Evolutionary conservation across 2,888 invertebrate genomes (phyloP), one percentile per base, ranked within the genome.

Genomic region (Acrocyrtus sp.): DNA sequence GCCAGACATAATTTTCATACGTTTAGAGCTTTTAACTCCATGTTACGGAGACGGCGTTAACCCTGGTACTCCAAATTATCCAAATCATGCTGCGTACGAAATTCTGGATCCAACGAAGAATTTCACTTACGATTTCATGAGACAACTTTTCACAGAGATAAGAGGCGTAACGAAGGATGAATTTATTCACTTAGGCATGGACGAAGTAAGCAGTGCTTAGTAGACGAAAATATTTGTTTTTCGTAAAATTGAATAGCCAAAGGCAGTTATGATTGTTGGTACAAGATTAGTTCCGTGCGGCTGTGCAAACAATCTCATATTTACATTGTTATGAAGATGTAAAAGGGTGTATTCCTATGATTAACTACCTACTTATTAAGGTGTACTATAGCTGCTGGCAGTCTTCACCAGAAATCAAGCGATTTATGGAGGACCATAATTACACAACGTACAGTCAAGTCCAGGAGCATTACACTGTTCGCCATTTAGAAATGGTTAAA

Each of bases 151-250:
- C 79, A 82, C 83, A n/a, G 95, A 95, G 85, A 86, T 94, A 2
- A 8, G 50, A 26, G 82, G 85, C 24, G 86, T 90, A 15, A 96
- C 96, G 83, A 90, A 90, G 0, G 96, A 96, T 80, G 84, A 88
- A 72, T 95, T 91, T 83, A 83, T 96, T n/a, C 97, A 98, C 84
- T 84, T 97, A 1, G 97, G 97, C 2, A 96, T 95, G 2, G 97
- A 98, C 84, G 97, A 98, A 60, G 76, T 76, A n/a, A n/a, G n/a
- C n/a, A n/a, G n/a, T n/a, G n/a, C n/a, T n/a, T n/a, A n/a, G n/a
- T n/a, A n/a, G n/a, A n/a, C n/a, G n/a, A n/a, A n/a, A n/a, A n/a
- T n/a, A n/a, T n/a, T n/a, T n/a, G n/a, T n/a, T n/a, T n/a, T n/a
- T n/a, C n/a, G n/a, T n/a, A n/a, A n/a, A n/a, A n/a, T n/a, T n/a